Evolutionary conservation across 2,113 vertebrate species (phyloP), one percentile per base, ranked within the genome.

Genomic region (Oryzias melastigma): DNA sequence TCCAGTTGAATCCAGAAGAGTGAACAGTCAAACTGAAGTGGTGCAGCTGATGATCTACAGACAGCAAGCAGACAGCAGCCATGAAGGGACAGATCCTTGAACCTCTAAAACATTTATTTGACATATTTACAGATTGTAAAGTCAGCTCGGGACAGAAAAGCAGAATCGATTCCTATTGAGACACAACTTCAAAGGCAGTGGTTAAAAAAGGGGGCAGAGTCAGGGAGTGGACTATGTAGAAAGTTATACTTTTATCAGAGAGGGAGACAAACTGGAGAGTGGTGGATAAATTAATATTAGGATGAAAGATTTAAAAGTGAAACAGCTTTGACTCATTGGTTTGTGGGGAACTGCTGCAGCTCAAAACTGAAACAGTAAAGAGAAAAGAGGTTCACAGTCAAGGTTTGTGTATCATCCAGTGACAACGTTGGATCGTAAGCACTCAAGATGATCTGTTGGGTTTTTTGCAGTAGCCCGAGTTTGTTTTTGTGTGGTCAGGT

Each of bases 81-180:
- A 77, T 16, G 48, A 82, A 55, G 69, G 51, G 48, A 48, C 47
- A 73, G 77, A 81, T 60, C 61, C 63, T 77, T 73, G 79, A 65
- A 73, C 64, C 81, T 82, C 83, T 80, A 71, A 77, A 86, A 90
- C 84, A 89, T 93, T 92, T 93, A 93, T 92, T 93, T 78, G 64
- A 81, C 80, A 81, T 91, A 90, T 89, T 83, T 86, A 89, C 89
- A 91, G 80, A 85, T 66, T 84, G 73, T 74, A 84, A 67, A 85
- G 73, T 71, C 55, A 68, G 77, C 66, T 66, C 68, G 83, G 35
- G 35, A 35, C 35, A 35, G 35, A 35, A 35, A 35, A 35, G 75
- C 72, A 78, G 67, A 74, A 48, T 35, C 70, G 50, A 85, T 71
- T 78, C 65, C 72, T 71, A 75, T 43, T 60, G 75, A 53, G 68